Evolutionary conservation across 2,888 invertebrate genomes (phyloP).

Genomic region (Lymantria monacha): DNA sequence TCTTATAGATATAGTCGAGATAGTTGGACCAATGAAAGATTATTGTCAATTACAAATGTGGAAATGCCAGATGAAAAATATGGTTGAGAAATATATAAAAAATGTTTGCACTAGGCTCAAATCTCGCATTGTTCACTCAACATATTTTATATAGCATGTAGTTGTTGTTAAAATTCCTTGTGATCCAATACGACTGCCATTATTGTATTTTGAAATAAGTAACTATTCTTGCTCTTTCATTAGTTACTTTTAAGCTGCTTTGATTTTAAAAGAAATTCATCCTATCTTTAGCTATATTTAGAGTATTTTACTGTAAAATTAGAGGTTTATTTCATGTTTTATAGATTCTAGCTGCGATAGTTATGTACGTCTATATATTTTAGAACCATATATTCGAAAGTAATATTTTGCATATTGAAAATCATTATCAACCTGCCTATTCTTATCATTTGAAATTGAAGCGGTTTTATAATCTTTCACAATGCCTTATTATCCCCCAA

Average conservation of each 20-base stretch:
- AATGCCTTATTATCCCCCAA: too few relatives aligned
- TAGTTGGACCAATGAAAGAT: neutral
- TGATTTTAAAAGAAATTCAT: neutral
- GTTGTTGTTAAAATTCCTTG: constrained; percentile 35
- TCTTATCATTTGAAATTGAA: too few relatives aligned
- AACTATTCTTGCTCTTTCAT: constrained; percentile 30
- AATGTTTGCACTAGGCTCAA: constrained; percentile 18
- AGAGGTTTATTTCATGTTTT: too few relatives aligned
- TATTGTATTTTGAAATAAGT: constrained; percentile 30
- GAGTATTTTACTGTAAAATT: too few relatives aligned
- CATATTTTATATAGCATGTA: constrained; percentile 35
- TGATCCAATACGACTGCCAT: constrained; percentile 45
- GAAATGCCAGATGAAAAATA: constrained; percentile 1
- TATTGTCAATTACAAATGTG: neutral
- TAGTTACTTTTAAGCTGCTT: constrained; percentile 2
- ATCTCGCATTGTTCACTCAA: constrained; percentile 17
- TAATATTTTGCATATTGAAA: too few relatives aligned
- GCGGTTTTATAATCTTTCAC: too few relatives aligned
- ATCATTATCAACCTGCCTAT: too few relatives aligned
- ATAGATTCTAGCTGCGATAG: too few relatives aligned
- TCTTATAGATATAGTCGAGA: constrained; percentile 41
- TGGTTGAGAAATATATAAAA: constrained; percentile 10
- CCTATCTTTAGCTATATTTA: too few relatives aligned
- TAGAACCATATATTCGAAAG: too few relatives aligned
- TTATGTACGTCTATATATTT: too few relatives aligned